phyloP scores from a whole-genome alignment of 2,888 invertebrate genomes.

The Adelphocoris suturalis region DNA sequence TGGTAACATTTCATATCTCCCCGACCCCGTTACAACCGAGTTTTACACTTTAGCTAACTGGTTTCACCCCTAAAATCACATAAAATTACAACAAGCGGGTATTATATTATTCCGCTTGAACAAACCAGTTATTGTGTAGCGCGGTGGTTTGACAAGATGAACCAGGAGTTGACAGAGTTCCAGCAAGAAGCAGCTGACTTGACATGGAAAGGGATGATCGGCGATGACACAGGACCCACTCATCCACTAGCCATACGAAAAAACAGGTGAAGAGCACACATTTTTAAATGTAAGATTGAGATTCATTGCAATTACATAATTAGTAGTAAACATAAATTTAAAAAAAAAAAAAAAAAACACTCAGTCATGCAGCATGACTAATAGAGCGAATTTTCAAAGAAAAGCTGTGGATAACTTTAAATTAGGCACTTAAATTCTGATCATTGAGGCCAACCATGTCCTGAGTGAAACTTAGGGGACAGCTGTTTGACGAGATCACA shows the following conservation, averaged over 20 bases:
- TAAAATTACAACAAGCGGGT: not conserved
- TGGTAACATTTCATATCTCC: too few relatives aligned
- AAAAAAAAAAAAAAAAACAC: too few relatives aligned
- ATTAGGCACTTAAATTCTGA: too few relatives aligned
- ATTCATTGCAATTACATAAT: too few relatives aligned
- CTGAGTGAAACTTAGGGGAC: too few relatives aligned
- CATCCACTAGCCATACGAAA: not conserved
- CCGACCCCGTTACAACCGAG: not conserved
- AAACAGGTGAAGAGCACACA: not conserved
- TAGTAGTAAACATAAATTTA: too few relatives aligned
- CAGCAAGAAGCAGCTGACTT: slow-evolving; percentile 37
- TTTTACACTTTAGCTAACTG: not conserved
- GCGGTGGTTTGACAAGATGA: slow-evolving; percentile 60
- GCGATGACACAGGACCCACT: slow-evolving; percentile 45
- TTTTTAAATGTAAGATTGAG: too few relatives aligned
- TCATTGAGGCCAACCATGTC: too few relatives aligned
- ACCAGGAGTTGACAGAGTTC: slow-evolving; percentile 51
- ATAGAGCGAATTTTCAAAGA: too few relatives aligned
- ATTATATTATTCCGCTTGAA: not conserved
- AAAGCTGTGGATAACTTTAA: too few relatives aligned
- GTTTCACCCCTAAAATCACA: not conserved
- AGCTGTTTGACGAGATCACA: too few relatives aligned
- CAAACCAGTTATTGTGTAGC: not conserved
- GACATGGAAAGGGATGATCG: slow-evolving; percentile 66
- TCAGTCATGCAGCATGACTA: too few relatives aligned